Base-by-base conservation (phyloP, 53 echinoderm and acorn worm genomes). In the Zoroaster sp. region DNA sequence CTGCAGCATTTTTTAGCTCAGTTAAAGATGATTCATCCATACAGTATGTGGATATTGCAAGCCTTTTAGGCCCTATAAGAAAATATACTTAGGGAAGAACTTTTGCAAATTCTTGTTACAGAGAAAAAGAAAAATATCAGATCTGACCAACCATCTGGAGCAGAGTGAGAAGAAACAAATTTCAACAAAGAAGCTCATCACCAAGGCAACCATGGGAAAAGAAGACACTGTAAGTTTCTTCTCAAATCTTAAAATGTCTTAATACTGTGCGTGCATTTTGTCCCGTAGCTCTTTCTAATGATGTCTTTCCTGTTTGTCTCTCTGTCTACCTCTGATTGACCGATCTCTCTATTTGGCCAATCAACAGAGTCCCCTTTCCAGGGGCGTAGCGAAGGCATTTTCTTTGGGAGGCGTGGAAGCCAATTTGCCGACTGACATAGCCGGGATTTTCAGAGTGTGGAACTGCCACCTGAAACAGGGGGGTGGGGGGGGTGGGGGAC, bases 111-210 rank as follows among this genome's bases (percentile, higher is more conserved):
- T n/a, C 7, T 41, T 54, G 59, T 80, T 34, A 41, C 78, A 95
- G 95, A 91, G 95, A 36, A 98, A 96, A 73, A 89, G 95, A 49
- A 98, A 95, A 43, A 82, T 97, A 35, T 8, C 73, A 13, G 98
- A 98, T 52, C 73, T 98, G 25, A 91, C 91, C 18, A 74, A 83
- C 11, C 74, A 76, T 13, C 71, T 98, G 31, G 89, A 96, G 55
- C 91, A 91, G 47, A 94, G 91, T 83, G 95, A 95, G 51, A 95
- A 89, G 86, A 98, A 98, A 55, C 25, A 89, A 69, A 91, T 73
- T 32, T 36, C 81, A 37, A 89, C 92, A 20, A 87, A 91, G 53
- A 76, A 88, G 47, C 86, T 82, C 42, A 85, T 93, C 32, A 73
- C 78, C 59, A 92, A 95, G 52, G 94, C 97, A 31, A 90, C 91